phyloP scores from a whole-genome alignment of 2,113 vertebrate species.

The Perognathus longimembris region DNA sequence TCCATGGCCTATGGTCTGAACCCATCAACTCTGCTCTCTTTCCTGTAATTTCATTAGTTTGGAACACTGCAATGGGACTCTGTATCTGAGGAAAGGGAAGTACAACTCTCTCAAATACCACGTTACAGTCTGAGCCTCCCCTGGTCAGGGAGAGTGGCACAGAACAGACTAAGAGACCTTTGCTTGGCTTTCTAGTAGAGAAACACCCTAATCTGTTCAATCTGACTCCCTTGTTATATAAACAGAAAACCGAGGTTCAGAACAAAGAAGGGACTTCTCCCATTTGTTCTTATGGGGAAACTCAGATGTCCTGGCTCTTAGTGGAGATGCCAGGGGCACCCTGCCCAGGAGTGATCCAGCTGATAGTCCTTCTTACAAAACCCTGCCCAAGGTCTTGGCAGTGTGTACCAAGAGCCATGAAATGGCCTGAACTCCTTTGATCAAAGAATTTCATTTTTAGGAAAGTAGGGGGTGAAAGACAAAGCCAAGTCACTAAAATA shows the following conservation, averaged over 20 bases:
- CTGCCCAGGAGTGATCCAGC: background rate
- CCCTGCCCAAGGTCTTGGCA: too few species aligned
- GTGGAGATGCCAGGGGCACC: background rate
- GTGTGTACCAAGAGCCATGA: too few species aligned
- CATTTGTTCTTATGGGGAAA: too few species aligned
- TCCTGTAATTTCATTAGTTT: background rate
- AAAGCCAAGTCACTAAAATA: too few species aligned
- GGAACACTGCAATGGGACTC: background rate
- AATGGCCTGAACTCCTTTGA: too few species aligned
- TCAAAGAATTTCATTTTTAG: too few species aligned
- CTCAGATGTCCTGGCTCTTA: background rate
- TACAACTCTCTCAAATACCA: background rate
- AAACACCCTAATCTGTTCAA: background rate
- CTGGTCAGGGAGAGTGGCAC: background rate
- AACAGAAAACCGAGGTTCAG: background rate
- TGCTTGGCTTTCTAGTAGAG: background rate
- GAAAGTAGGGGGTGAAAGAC: too few species aligned
- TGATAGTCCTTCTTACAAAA: too few species aligned
- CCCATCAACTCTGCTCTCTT: background rate
- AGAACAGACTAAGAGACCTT: background rate
- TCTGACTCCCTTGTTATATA: background rate
- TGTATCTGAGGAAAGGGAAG: background rate
- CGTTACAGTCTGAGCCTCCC: background rate
- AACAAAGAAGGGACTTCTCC: background rate
- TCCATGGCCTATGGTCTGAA: background rate